These are phyloP conservation scores for Charina bottae DNA, from an alignment of 2,113 vertebrate genomes.

Conservation along the genomic window DNA sequence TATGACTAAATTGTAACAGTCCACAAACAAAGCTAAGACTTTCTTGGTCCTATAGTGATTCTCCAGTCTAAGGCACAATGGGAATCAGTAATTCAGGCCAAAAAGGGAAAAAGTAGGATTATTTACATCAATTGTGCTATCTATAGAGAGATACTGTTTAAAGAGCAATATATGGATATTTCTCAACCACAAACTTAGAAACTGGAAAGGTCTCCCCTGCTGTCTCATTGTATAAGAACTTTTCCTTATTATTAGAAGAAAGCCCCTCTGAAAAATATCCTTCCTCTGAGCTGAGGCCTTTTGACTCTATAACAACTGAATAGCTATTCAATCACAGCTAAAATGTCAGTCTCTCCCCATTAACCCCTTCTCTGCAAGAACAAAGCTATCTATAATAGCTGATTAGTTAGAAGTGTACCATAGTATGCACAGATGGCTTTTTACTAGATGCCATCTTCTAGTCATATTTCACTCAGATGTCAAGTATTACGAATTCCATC, in stretches of 20 bases:
- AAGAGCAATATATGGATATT: neutral
- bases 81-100: neutral
- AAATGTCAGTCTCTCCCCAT: neutral
- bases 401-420: neutral
- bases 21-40: neutral
- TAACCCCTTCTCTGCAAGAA: neutral
- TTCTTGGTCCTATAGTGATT: neutral
- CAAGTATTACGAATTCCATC: neutral
- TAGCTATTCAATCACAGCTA: slow-evolving; percentile 20
- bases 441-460: neutral
- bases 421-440: neutral
- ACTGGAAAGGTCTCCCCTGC: neutral
- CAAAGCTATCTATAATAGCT: slow-evolving; percentile 25
- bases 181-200: neutral
- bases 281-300: slow-evolving; percentile 9
- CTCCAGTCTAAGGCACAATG: neutral
- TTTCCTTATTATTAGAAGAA: slow-evolving; percentile 10
- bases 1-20: neutral
- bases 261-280: neutral
- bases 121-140: neutral
- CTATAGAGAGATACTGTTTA: neutral
- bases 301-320: slow-evolving; percentile 5
- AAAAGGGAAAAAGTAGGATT: neutral
- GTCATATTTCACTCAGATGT: neutral
- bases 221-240: neutral